A percentile compares a stretch with the other conserved stretches of the same genome.
Evolutionary conservation across 2,888 invertebrate genomes (phyloP).

Genomic region (Pristionchus exspectatus): DNA sequence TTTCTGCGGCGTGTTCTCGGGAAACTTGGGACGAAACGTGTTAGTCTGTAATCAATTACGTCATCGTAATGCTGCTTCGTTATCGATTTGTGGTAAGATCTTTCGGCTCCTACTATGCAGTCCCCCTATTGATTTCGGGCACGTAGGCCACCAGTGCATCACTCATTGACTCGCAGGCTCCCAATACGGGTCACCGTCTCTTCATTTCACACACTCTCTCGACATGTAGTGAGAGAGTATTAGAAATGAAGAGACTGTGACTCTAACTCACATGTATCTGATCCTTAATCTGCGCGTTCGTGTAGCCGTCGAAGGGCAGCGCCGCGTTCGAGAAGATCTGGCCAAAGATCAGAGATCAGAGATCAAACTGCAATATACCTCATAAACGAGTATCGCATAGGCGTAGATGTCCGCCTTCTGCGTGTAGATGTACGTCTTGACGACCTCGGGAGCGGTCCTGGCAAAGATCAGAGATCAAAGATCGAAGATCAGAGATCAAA

Average conservation of each 20-base stretch:
- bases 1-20: not conserved
- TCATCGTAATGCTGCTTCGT: not conserved
- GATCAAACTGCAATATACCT: not conserved
- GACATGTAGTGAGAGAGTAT: not conserved
- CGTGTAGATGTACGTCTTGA: conserved; percentile 43
- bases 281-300: conserved; percentile 48
- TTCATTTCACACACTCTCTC: not conserved
- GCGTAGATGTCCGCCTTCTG: conserved; percentile 39
- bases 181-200: too few relatives aligned
- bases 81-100: not conserved
- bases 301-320: conserved; percentile 21
- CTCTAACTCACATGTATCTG: not conserved
- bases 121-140: too few relatives aligned
- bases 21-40: conserved; percentile 18
- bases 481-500: not conserved
- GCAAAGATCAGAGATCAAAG: too few relatives aligned
- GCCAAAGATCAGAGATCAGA: not conserved
- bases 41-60: not conserved
- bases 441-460: conserved; percentile 51
- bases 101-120: too few relatives aligned
- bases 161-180: too few relatives aligned
- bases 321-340: conserved; percentile 52
- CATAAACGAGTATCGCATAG: conserved; percentile 35
- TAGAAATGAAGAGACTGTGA: not conserved
- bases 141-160: too few relatives aligned